Evolutionary conservation across 2,113 vertebrate genomes (phyloP).

Genomic region (Bos javanicus): DNA sequence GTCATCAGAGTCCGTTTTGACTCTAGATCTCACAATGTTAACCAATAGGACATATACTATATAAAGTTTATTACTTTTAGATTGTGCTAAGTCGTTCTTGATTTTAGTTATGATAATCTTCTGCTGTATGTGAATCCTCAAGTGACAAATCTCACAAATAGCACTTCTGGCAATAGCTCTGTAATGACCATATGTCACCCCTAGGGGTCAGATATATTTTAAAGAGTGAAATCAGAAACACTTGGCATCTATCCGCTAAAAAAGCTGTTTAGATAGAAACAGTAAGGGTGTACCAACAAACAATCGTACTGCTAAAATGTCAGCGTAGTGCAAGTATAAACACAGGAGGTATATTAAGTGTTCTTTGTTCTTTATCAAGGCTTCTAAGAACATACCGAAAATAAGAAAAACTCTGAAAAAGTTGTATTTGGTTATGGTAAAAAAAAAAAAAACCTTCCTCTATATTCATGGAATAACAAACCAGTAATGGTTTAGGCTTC

Average conservation of each 20-base stretch:
- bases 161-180: neutral
- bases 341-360: neutral
- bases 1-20: neutral
- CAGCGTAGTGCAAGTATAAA: neutral
- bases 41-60: neutral
- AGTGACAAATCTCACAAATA: neutral
- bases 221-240: constrained; percentile 49
- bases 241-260: neutral
- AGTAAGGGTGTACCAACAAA: constrained; percentile 20
- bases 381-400: neutral
- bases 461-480: neutral
- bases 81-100: neutral
- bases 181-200: constrained; percentile 42
- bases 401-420: neutral
- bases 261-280: neutral
- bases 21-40: neutral
- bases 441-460: neutral
- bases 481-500: neutral
- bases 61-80: neutral
- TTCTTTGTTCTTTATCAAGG: neutral
- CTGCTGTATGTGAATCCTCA: constrained; percentile 15
- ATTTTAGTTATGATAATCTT: constrained; percentile 18
- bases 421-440: neutral
- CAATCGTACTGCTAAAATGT: constrained; percentile 2
- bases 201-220: constrained; percentile 46